A percentile compares a stretch with the other conserved stretches of the same genome.
These are phyloP conservation scores for Tragelaphus imberbis DNA, from an alignment of 2,113 vertebrate species.

Conservation along the genomic window DNA sequence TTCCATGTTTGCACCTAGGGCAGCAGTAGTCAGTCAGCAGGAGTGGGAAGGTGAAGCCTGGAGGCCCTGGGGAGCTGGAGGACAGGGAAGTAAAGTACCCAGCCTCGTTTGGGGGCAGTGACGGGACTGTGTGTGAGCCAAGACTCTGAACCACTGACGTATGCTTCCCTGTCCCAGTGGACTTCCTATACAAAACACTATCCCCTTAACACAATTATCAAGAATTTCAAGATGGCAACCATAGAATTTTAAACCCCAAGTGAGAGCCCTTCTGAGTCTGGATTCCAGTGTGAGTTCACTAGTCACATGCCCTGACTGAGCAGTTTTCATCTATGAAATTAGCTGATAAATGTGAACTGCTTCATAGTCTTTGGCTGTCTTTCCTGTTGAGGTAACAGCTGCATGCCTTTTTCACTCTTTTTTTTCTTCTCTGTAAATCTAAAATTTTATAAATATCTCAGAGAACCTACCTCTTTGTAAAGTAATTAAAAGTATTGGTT, in stretches of 20 bases:
- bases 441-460: background rate
- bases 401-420: background rate
- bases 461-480: background rate
- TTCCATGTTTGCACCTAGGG: background rate
- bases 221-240: background rate
- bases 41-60: background rate
- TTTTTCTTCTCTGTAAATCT: background rate
- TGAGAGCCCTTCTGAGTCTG: background rate
- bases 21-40: background rate
- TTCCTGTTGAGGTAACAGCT: background rate
- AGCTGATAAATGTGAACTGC: background rate
- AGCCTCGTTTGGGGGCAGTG: background rate
- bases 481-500: background rate
- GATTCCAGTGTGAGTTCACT: background rate
- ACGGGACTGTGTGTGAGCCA: background rate
- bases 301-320: background rate
- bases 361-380: background rate
- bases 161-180: background rate
- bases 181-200: background rate
- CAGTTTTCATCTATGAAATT: background rate
- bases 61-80: background rate
- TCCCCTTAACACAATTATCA: background rate
- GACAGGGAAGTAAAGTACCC: background rate
- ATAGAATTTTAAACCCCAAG: background rate
- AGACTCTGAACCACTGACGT: background rate